A percentile compares a stretch with the other conserved stretches of the same genome.
These are phyloP conservation scores for Polydesmus complanatus DNA, from an alignment of 2,888 invertebrate species.

Conservation along the genomic window DNA sequence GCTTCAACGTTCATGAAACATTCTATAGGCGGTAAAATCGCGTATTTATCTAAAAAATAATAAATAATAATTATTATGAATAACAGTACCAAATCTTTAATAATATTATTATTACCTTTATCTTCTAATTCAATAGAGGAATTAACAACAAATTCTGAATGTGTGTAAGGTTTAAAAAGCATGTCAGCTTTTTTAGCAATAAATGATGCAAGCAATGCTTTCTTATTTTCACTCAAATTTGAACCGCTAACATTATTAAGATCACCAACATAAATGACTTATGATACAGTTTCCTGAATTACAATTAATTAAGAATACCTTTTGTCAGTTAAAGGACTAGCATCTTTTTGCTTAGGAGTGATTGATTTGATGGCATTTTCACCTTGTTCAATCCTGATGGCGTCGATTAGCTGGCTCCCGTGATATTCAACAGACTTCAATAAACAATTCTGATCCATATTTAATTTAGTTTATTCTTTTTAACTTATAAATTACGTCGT, in stretches of 20 bases:
- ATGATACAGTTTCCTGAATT: background rate
- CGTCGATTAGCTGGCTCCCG: constrained; percentile 6
- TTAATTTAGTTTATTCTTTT: no score
- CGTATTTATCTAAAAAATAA: constrained; percentile 14
- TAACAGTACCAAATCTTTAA: background rate
- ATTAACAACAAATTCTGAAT: background rate
- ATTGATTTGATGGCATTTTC: background rate
- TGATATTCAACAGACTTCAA: constrained; percentile 1
- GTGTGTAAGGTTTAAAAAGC: background rate
- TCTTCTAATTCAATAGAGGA: constrained; percentile 3
- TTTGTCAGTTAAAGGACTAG: background rate
- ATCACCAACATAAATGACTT: background rate
- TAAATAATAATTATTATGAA: background rate
- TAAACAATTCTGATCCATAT: constrained; percentile 5
- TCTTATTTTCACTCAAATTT: background rate
- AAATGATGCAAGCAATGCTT: background rate
- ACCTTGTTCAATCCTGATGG: constrained; percentile 7
- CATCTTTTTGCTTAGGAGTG: background rate
- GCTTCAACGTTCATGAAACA: constrained; percentile 13
- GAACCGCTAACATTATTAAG: background rate
- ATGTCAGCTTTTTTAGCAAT: constrained; percentile 12
- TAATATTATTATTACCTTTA: constrained; percentile 3
- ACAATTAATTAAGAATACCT: background rate
- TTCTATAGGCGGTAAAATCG: constrained; percentile 17
- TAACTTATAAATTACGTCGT: no score